These are phyloP conservation scores for Rhyacophila brunnea DNA, from an alignment of 1,140 invertebrate species.

Conservation along the genomic window DNA sequence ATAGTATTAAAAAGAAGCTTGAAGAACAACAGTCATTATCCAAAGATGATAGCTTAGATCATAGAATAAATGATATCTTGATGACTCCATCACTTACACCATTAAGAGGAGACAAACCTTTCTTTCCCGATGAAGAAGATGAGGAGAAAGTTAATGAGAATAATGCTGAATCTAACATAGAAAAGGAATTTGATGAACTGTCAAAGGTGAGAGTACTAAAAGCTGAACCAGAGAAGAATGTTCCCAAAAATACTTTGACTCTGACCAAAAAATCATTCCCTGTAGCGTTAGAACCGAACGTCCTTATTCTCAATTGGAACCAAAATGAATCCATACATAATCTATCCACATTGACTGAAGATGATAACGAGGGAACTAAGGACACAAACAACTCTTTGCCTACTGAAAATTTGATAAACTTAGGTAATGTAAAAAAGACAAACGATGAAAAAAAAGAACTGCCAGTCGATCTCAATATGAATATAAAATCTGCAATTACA, in stretches of 20 bases:
- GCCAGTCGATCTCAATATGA: background rate
- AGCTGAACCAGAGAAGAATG: slow-evolving; percentile 33
- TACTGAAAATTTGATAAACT: background rate
- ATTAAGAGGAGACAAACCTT: slow-evolving; percentile 43
- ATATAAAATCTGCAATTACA: background rate
- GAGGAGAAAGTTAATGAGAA: slow-evolving; percentile 34
- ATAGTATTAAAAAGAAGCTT: slow-evolving; percentile 1
- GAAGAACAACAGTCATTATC: background rate
- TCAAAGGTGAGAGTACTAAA: slow-evolving; percentile 43
- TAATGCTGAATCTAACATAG: slow-evolving; percentile 17
- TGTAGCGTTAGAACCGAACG: slow-evolving; percentile 41
- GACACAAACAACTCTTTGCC: background rate
- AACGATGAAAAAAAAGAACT: too few relatives aligned
- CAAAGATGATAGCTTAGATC: slow-evolving; percentile 8
- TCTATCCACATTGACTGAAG: slow-evolving; percentile 47
- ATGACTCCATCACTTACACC: slow-evolving; percentile 40
- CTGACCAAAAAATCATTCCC: slow-evolving; percentile 34
- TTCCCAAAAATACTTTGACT: slow-evolving; percentile 22
- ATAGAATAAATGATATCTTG: slow-evolving; percentile 17
- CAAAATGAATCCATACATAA: slow-evolving; percentile 37
- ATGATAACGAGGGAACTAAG: slow-evolving; percentile 40
- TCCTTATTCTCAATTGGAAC: slow-evolving; percentile 40
- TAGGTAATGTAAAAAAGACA: background rate
- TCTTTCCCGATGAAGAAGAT: slow-evolving; percentile 39
- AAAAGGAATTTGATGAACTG: slow-evolving; percentile 50